These are phyloP conservation scores for Phalacrocorax aristotelis DNA, from an alignment of 2,113 vertebrate species.

Conservation along the genomic window DNA sequence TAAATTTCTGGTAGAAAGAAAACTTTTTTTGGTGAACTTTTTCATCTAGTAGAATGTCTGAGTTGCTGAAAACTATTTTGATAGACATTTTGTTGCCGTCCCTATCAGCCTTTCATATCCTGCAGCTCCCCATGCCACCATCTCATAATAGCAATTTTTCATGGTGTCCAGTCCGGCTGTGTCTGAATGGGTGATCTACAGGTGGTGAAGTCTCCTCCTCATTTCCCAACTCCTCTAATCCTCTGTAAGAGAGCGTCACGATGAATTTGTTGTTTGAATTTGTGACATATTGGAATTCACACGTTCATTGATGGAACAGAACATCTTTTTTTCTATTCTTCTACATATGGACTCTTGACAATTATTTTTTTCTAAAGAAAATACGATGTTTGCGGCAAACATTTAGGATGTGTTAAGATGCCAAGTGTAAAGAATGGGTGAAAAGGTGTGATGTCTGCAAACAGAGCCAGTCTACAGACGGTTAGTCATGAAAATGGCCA, in stretches of 20 bases:
- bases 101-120: neutral
- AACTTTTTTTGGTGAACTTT: neutral
- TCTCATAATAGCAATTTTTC: neutral
- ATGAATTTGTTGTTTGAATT: neutral
- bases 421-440: conserved; percentile 32
- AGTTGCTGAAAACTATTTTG: neutral
- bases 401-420: conserved; percentile 14
- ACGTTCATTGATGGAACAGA: neutral
- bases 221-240: neutral
- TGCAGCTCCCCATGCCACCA: neutral
- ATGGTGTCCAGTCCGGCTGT: neutral
- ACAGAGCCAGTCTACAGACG: neutral
- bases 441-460: conserved; percentile 66
- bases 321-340: neutral
- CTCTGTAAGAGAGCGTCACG: neutral
- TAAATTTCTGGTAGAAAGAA: neutral
- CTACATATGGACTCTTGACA: neutral
- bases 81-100: neutral
- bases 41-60: neutral
- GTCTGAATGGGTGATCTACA: neutral
- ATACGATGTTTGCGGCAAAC: neutral
- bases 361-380: conserved; percentile 38
- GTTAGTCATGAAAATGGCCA: conserved; percentile 12
- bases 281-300: neutral
- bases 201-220: neutral